Percentiles rank a stretch among this genome's conserved stretches.
These are phyloP conservation scores for Anguilla rostrata DNA, from an alignment of 2,113 vertebrate genomes.

Conservation along the genomic window DNA sequence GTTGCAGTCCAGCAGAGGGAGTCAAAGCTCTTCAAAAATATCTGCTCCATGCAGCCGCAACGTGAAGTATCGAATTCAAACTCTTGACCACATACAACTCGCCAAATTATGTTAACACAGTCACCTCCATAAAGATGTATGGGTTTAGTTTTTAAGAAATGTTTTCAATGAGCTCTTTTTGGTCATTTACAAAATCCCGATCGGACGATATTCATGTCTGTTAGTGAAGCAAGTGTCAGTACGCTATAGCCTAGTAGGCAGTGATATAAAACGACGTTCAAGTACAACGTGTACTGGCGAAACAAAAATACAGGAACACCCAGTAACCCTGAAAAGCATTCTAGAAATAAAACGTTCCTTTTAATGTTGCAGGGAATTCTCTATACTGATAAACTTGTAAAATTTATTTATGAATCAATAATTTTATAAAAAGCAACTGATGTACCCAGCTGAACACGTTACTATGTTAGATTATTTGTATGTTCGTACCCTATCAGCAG, in stretches of 20 bases:
- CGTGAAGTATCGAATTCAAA: not conserved
- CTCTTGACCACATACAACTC: not conserved
- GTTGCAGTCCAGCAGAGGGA: constrained; percentile 4
- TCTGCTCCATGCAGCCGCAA: not conserved
- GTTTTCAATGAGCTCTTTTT: not conserved
- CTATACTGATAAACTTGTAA: not conserved
- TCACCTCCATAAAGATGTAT: not conserved
- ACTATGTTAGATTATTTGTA: not conserved
- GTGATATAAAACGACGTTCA: not conserved
- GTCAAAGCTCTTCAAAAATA: not conserved
- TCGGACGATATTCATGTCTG: not conserved
- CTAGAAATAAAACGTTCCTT: not conserved
- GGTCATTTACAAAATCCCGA: not conserved
- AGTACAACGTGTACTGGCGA: no score
- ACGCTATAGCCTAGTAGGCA: not conserved
- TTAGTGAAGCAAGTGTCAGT: not conserved
- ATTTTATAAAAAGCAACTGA: not conserved
- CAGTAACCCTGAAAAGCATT: not conserved
- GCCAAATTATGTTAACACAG: not conserved
- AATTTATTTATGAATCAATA: not conserved
- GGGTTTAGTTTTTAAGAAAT: not conserved
- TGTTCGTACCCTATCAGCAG: not conserved
- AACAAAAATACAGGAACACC: not conserved
- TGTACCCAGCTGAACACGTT: not conserved
- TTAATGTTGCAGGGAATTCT: not conserved